Base-by-base conservation (phyloP, 2,797 vertebrate species). In the Xyrichtys novacula region DNA sequence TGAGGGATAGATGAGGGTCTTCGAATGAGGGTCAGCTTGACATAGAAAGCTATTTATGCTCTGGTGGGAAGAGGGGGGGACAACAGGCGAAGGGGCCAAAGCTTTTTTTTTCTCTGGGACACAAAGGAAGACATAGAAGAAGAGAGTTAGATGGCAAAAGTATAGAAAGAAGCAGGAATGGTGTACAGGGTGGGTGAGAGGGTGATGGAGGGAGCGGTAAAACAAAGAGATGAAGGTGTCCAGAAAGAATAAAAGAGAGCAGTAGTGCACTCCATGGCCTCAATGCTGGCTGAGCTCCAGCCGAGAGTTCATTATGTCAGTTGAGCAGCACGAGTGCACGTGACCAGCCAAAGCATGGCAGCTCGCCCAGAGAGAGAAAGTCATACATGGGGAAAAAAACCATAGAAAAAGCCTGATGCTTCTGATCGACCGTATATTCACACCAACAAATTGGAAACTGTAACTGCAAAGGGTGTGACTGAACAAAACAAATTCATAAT, bases 251-350 rank as follows among this genome's bases (percentile, higher is more conserved):
- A 69, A 79, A 71, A 71, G 58, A 64, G 61, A 71, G 58, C 32
- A 20, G 65, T 38, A 40, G 46, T 76, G 65, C 61, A 65, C 69
- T 80, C 69, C 52, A 6, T 63, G 85, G 50, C 76, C 76, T 83
- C 66, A 61, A 75, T 71, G 73, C 81, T 81, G 84, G 58, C 65
- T 17, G 60, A 71, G 76, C 75, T 87, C 89, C 88, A 90, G 76
- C 68, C 60, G 12, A 12, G 85, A 86, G 87, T 82, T 90, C 88
- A 90, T 91, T 81, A 82, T 88, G 87, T 90, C 85, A 87, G 65
- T 79, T 64, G 64, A 65, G 78, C 57, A 0, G 8, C 60, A 63
- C 22, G 16, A 59, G 58, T 0, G 63, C 90, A 91, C 71, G 82
- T 89, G 91, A 93, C 29, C 10, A 29, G 62, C 65, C 58, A 34